Evolutionary conservation across 2,888 invertebrate species (phyloP), one percentile per base, ranked within the genome.

Genomic region (Bibio marci): DNA sequence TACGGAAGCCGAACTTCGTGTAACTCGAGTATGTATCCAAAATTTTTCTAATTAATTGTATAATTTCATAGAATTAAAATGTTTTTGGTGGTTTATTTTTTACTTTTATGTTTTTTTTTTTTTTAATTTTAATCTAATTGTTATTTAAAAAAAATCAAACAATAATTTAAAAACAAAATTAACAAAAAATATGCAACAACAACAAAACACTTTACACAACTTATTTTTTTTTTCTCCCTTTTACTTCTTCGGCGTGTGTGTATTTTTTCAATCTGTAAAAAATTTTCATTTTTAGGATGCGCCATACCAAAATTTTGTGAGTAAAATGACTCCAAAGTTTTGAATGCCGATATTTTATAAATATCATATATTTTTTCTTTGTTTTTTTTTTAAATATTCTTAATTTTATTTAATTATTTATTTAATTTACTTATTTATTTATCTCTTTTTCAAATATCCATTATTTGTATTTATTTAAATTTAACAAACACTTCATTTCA

Each of bases 1-100:
- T 47, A 83, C 86, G 39, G 83, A 85, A 54, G 90, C 91, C 8
- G 91, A 91, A 58, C 66, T 91, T 41, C 72, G 91, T 55, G 88
- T 90, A 33, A 88, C 88, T 40, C 87, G 88, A 59, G 81, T 62
- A 56, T 46, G 48, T 43, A 34, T 10, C 31, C 15, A 27, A 13
- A 30, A 15, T 5, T 15, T 8, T 37, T 37, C 13, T 28, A 18
- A 30, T 19, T 14, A 5, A n/a, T n/a, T n/a, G n/a, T n/a, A n/a
- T n/a, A n/a, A n/a, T n/a, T n/a, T n/a, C n/a, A n/a, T n/a, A n/a
- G n/a, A n/a, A n/a, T n/a, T n/a, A n/a, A n/a, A n/a, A n/a, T n/a
- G n/a, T n/a, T n/a, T n/a, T n/a, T n/a, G n/a, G n/a, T n/a, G n/a
- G n/a, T n/a, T n/a, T n/a, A n/a, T n/a, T n/a, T n/a, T n/a, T n/a